Percentiles rank a stretch among this genome's conserved stretches.
phyloP scores from a whole-genome alignment of 23 tunicate genomes.

The Trididemnum clinides region DNA sequence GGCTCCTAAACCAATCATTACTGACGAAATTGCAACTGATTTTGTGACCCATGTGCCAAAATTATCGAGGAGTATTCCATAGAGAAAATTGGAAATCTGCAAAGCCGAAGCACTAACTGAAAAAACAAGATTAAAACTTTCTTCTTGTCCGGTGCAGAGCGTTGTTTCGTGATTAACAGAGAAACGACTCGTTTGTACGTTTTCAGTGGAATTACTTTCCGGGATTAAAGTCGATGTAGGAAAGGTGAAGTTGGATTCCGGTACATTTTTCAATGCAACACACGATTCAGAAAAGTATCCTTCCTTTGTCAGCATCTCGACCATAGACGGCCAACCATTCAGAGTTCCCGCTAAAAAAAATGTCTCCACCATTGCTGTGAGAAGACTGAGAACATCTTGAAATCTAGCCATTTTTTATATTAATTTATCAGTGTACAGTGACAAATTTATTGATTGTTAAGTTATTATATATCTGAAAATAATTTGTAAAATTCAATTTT shows the following conservation, averaged over 20 bases:
- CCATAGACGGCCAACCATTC: slow-evolving; percentile 63
- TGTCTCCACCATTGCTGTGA: slow-evolving; percentile 53
- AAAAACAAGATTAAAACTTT: slow-evolving; percentile 32
- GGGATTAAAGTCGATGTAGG: background rate
- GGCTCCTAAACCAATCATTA: slow-evolving; percentile 18
- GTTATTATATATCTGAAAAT: no score
- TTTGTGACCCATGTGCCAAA: slow-evolving; percentile 60
- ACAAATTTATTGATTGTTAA: no score
- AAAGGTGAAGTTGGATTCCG: no score
- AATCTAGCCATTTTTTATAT: slow-evolving; percentile 1
- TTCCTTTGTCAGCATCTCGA: slow-evolving; percentile 27
- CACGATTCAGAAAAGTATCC: slow-evolving; percentile 31
- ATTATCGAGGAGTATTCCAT: slow-evolving; percentile 46
- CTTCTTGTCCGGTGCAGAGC: slow-evolving; percentile 19
- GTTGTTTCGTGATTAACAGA: background rate
- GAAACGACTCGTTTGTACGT: background rate
- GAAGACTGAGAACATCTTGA: background rate
- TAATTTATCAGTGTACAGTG: no score
- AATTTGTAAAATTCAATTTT: no score
- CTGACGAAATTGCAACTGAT: background rate
- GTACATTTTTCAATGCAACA: background rate
- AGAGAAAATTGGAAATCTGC: slow-evolving; percentile 31
- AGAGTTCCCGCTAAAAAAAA: slow-evolving; percentile 45
- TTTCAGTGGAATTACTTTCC: background rate
- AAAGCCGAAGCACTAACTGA: slow-evolving; percentile 25